A percentile compares a stretch with the other conserved stretches of the same genome.
Conservation (phyloP, 2,797 vertebrate genomes). For the Cryptoprocta ferox region DNA sequence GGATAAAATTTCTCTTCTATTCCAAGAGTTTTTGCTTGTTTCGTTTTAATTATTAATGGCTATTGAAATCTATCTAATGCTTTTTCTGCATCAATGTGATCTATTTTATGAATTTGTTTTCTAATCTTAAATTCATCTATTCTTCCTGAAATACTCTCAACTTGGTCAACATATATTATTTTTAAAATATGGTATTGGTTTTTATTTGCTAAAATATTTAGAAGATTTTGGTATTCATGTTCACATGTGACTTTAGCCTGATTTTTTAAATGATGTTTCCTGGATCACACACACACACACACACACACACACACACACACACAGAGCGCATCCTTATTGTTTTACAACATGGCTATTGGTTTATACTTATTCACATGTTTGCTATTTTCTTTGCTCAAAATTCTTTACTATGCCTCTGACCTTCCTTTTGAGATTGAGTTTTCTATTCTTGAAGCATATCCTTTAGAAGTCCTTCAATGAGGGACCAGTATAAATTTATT, state of each 20-base stretch:
- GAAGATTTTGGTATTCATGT: neutral
- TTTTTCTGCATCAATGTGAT: neutral
- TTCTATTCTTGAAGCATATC: neutral
- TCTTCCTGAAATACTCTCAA: neutral
- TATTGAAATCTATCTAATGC: neutral
- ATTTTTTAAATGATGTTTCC: neutral
- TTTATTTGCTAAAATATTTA: neutral
- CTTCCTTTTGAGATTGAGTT: neutral
- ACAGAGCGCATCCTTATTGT: neutral
- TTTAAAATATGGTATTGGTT: neutral
- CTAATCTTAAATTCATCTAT: neutral
- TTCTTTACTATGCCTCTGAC: neutral
- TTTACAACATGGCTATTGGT: neutral
- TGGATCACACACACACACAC: too few relatives aligned
- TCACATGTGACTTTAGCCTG: neutral
- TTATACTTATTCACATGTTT: neutral
- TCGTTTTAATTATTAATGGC: neutral
- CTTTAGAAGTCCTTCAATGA: neutral
- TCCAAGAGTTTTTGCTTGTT: neutral
- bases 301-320: neutral
- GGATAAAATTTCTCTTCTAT: neutral
- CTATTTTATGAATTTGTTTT: neutral
- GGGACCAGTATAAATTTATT: neutral
- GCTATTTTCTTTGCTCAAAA: neutral
- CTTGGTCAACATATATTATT: neutral